Evolutionary conservation across 53 echinoderm and acorn worm genomes (phyloP).

Genomic region (Hippasteria phrygiana): DNA sequence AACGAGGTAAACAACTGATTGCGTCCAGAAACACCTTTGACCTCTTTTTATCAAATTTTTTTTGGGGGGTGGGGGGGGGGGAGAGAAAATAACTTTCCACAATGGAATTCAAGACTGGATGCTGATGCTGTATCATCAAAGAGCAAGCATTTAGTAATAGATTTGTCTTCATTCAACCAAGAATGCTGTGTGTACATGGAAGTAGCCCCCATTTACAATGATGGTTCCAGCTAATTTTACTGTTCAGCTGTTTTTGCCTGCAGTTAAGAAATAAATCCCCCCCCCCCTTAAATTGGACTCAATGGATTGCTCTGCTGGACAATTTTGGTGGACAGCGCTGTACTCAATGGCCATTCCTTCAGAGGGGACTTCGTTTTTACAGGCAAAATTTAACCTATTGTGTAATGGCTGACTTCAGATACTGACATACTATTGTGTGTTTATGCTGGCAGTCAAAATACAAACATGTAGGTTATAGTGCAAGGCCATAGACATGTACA

Average conservation of each 20-base stretch:
- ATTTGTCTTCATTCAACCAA: conserved; percentile 33
- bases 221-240: conserved; percentile 22
- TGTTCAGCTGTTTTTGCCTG: conserved; percentile 12
- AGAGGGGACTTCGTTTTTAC: background rate
- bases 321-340: background rate
- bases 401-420: background rate
- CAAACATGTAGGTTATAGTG: background rate
- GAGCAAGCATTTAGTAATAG: background rate
- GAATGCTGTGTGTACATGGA: background rate
- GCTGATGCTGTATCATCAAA: conserved; percentile 35
- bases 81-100: no score
- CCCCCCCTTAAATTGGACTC: background rate
- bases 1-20: no score
- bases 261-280: conserved; percentile 44
- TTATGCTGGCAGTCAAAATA: background rate
- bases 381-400: background rate
- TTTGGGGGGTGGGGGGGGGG: no score
- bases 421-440: no score
- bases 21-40: no score
- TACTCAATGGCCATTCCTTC: background rate
- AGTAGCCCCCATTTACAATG: background rate
- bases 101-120: conserved; percentile 43
- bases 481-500: conserved; percentile 1
- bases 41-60: no score
- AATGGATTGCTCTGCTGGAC: background rate